Evolutionary conservation across 2,113 vertebrate genomes (phyloP).

Genomic region (Sardina pilchardus): DNA sequence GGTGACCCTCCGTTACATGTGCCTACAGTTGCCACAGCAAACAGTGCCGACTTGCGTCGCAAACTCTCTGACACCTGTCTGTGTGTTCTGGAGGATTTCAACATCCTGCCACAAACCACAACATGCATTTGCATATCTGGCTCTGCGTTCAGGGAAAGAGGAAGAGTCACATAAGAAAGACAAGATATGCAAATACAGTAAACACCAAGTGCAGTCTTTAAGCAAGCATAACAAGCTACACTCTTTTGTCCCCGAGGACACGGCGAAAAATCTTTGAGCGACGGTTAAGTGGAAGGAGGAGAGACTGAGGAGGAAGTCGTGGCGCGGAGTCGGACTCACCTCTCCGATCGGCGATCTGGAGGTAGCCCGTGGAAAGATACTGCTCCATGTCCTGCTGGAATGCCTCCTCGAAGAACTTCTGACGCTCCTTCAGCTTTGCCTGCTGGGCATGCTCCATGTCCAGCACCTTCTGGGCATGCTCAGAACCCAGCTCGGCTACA

Average conservation of each 20-base stretch:
- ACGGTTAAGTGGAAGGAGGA: neutral
- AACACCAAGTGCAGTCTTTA: neutral
- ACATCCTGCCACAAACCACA: neutral
- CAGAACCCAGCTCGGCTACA: constrained; percentile 82
- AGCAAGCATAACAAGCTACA: neutral
- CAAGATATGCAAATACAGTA: neutral
- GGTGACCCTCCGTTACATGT: neutral
- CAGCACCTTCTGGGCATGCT: constrained; percentile 83
- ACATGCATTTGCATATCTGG: neutral
- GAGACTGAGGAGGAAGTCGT: neutral
- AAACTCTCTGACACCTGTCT: neutral
- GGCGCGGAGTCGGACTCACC: constrained; percentile 73
- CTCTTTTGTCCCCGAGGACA: neutral
- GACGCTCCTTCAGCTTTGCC: constrained; percentile 85
- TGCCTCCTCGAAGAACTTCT: constrained; percentile 95
- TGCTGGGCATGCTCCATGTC: constrained; percentile 88
- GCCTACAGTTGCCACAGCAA: neutral
- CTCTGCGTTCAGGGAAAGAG: neutral
- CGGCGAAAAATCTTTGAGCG: neutral
- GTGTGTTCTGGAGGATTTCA: neutral
- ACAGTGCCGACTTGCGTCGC: neutral
- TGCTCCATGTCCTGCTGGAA: constrained; percentile 96
- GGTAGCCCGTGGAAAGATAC: constrained; percentile 87
- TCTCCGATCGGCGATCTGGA: constrained; percentile 82
- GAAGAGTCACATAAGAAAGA: neutral